phyloP scores from a whole-genome alignment of 2,113 vertebrate species.

The Triplophysa siluroides region DNA sequence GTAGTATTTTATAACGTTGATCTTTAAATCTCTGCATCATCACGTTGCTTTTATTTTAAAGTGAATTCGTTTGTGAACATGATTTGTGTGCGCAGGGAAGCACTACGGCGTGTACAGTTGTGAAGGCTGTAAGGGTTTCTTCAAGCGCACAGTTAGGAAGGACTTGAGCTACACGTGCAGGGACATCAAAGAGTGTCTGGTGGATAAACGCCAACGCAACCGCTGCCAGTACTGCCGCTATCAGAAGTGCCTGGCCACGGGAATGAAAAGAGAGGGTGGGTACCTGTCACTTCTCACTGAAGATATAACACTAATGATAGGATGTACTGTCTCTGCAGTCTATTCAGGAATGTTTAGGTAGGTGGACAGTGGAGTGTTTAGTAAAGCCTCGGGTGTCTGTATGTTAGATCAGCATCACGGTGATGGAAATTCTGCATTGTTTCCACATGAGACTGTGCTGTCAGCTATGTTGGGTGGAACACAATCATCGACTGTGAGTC shows the following conservation, averaged over 20 bases:
- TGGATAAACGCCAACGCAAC: constrained; percentile 96
- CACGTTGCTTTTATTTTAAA: neutral
- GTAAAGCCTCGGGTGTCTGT: neutral
- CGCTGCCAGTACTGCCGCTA: constrained; percentile 99
- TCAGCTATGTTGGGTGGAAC: neutral
- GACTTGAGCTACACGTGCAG: constrained; percentile 95
- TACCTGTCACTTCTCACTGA: neutral
- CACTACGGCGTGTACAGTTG: constrained; percentile 98
- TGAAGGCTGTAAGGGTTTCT: constrained; percentile 97
- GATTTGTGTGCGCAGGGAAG: constrained; percentile 77
- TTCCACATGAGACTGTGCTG: neutral
- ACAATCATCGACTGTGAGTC: neutral
- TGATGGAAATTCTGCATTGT: constrained; percentile 18
- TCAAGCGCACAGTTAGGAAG: constrained; percentile 94
- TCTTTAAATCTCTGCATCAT: constrained; percentile 20
- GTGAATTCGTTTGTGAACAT: neutral
- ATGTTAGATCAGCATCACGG: neutral
- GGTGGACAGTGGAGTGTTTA: neutral
- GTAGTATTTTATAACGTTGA: no score
- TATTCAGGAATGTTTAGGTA: neutral
- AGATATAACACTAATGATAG: neutral
- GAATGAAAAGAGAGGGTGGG: constrained; percentile 96
- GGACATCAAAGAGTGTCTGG: constrained; percentile 93
- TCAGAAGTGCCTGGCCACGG: constrained; percentile 96
- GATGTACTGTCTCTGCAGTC: neutral